A percentile compares a stretch with the other conserved stretches of the same genome.
phyloP scores from a whole-genome alignment of 2,113 vertebrate species.

The Campylomormyrus numenius region DNA sequence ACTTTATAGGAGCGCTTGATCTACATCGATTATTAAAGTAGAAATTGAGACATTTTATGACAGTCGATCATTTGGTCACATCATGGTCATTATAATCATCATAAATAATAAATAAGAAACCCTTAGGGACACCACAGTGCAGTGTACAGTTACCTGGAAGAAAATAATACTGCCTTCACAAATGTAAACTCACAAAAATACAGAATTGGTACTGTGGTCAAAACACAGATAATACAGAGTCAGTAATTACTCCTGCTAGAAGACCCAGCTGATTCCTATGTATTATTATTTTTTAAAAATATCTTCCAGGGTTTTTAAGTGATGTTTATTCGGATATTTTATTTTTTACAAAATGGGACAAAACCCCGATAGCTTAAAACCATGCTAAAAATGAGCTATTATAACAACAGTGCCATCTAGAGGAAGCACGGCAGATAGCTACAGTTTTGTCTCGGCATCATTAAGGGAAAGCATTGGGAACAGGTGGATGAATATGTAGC shows the following conservation, averaged over 20 bases:
- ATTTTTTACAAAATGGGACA: background rate
- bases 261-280: background rate
- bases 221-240: background rate
- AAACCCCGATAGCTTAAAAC: background rate
- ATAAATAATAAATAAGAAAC: constrained; percentile 1
- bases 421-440: constrained; percentile 16
- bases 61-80: background rate
- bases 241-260: background rate
- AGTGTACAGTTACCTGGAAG: background rate
- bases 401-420: constrained; percentile 55
- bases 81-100: constrained; percentile 4
- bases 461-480: background rate
- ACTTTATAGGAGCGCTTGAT: constrained; percentile 1
- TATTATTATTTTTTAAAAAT: background rate
- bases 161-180: background rate
- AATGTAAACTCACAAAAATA: background rate
- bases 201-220: background rate
- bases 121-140: background rate
- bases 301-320: background rate
- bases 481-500: background rate
- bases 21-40: background rate
- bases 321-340: background rate
- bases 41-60: constrained; percentile 13
- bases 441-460: background rate
- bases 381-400: background rate